Evolutionary conservation across 2,888 invertebrate genomes (phyloP).

Genomic region (Micropterix aruncella): DNA sequence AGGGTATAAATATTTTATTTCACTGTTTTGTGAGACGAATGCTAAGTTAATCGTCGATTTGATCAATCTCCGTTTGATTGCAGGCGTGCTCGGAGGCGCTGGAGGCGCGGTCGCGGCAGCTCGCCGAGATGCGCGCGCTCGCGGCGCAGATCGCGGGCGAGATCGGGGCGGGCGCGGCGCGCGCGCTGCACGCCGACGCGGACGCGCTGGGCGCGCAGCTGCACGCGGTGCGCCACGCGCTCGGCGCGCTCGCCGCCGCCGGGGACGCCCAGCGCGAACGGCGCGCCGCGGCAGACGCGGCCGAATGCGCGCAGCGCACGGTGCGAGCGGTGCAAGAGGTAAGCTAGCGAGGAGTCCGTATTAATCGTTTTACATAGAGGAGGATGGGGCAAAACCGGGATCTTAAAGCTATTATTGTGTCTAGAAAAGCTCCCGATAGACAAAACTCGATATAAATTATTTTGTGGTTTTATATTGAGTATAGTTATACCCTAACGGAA

Average conservation of each 20-base stretch:
- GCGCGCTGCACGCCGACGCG: constrained; percentile 61
- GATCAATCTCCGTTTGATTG: constrained; percentile 6
- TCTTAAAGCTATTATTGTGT: too few species aligned
- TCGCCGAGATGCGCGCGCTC: constrained; percentile 55
- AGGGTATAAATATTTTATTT: too few species aligned
- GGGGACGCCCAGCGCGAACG: constrained; percentile 51
- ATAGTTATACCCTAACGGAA: too few species aligned
- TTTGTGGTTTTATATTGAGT: too few species aligned
- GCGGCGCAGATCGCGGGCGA: constrained; percentile 67
- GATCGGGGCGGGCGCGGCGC: constrained; percentile 57
- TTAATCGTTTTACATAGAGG: too few species aligned
- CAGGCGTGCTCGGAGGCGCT: constrained; percentile 67
- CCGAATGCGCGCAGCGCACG: constrained; percentile 47
- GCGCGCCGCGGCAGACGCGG: constrained; percentile 38
- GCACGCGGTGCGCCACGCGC: constrained; percentile 61
- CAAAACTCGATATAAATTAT: too few species aligned
- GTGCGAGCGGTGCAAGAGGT: constrained; percentile 68
- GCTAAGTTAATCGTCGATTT: not conserved
- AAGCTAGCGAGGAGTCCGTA: too few species aligned
- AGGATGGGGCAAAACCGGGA: too few species aligned
- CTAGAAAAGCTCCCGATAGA: too few species aligned
- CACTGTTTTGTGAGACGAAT: not conserved
- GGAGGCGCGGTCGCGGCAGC: constrained; percentile 51
- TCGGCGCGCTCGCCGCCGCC: constrained; percentile 60
- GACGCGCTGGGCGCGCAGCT: constrained; percentile 61